phyloP scores from a whole-genome alignment of 2,113 vertebrate species.

The Chloebia gouldiae region DNA sequence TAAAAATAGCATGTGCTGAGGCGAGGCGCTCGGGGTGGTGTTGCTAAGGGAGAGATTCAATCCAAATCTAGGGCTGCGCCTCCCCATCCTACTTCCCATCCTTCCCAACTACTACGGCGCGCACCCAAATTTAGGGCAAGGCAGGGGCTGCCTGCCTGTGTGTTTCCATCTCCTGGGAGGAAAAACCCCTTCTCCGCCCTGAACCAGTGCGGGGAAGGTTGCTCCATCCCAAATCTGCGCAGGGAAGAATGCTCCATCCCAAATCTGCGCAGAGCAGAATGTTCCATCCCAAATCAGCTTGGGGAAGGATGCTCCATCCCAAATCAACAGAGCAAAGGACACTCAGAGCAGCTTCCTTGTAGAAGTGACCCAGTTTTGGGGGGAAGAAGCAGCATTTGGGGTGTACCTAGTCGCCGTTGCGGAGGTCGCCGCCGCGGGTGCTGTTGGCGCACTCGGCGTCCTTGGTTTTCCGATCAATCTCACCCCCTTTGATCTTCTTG shows the following conservation, averaged over 20 bases:
- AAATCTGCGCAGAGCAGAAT: rapidly evolving
- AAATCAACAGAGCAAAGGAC: not conserved
- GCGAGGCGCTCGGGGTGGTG: constrained; percentile 48
- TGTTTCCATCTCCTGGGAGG: not conserved
- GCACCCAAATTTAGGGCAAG: constrained; percentile 51
- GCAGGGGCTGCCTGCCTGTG: not conserved
- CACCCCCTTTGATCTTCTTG: constrained; percentile 96
- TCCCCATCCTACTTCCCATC: constrained; percentile 25
- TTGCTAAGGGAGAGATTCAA: constrained; percentile 60
- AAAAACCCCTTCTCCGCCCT: not conserved
- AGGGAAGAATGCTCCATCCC: not conserved
- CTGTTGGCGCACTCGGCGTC: constrained; percentile 87
- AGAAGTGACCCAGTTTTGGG: not conserved
- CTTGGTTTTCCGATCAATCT: constrained; percentile 82
- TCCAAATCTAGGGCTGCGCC: constrained; percentile 47
- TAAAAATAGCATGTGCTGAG: constrained; percentile 64
- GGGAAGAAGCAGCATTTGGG: not conserved
- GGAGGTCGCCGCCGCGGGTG: constrained; percentile 73
- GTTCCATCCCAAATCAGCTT: not conserved
- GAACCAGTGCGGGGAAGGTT: not conserved
- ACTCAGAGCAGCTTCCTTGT: not conserved
- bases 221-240: not conserved
- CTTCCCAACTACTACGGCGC: constrained; percentile 30
- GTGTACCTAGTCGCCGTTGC: constrained; percentile 75
- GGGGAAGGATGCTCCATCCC: not conserved